Evolutionary conservation across 64 coral and sea anemone genomes (phyloP).

Genomic region (Astreopora myriophthalma): DNA sequence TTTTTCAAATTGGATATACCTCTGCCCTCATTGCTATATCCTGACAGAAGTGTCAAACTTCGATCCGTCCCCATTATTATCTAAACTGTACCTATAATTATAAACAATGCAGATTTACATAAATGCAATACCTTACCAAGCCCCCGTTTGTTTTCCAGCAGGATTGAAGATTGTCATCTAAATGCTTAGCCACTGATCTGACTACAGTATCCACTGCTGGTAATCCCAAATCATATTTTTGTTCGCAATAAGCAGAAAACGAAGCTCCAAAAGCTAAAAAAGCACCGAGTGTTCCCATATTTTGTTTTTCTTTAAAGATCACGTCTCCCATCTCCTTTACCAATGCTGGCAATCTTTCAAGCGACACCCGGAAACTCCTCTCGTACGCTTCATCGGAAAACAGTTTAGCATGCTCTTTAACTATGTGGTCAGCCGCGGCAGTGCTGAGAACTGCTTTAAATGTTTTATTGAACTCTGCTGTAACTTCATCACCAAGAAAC

Average conservation of each 20-base stretch:
- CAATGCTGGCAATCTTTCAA: constrained; percentile 9
- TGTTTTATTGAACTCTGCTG: constrained; percentile 19
- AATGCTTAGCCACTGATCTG: neutral
- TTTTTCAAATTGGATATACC: no score
- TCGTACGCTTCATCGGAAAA: constrained; percentile 46
- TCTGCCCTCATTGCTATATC: no score
- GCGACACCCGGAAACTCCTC: neutral
- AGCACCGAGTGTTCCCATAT: constrained; percentile 39
- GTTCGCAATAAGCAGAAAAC: constrained; percentile 56
- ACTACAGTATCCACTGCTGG: constrained; percentile 6
- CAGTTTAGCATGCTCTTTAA: constrained; percentile 30
- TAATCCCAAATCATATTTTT: neutral
- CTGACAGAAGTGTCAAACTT: no score
- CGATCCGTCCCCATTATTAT: no score
- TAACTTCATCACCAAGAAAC: constrained; percentile 65
- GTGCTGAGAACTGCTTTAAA: constrained; percentile 23
- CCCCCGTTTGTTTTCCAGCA: constrained; percentile 67
- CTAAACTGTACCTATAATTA: no score
- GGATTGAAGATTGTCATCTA: constrained; percentile 9
- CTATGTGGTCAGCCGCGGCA: constrained; percentile 31
- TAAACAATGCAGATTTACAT: no score
- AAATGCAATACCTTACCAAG: constrained; percentile 49
- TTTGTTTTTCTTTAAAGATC: constrained; percentile 39
- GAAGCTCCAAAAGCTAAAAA: constrained; percentile 66
- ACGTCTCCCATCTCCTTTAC: constrained; percentile 46